Base-by-base conservation (phyloP, 2,888 invertebrate species). In the Geophilus truncorum region DNA sequence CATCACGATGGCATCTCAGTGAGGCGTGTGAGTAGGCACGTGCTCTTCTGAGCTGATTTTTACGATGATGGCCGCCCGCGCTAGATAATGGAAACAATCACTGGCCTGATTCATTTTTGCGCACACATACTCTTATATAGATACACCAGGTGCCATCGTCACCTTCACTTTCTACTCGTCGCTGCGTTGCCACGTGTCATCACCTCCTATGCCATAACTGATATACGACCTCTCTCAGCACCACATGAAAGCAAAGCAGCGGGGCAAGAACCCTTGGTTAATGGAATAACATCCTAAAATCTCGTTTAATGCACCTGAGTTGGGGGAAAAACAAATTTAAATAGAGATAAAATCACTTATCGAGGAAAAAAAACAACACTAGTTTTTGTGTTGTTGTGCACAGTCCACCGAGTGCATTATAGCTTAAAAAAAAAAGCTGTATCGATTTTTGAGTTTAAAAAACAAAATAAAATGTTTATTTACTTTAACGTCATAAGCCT, bases 1-100 rank as follows among this genome's bases (percentile, higher is more conserved):
- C 62, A 62, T 62, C 62, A 62, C 25, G 62, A 62, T 62, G 62
- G 62, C 62, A 62, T 62, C 62, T 62, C 62, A 25, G 62, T 62
- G 62, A 62, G 62, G 62, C 62, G 62, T 62, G 62, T 62, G 62
- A 62, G 62, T 62, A 62, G 62, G 62, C 62, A 62, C 62, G 62
- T 62, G 62, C 62, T 62, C 62, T 62, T 62, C 62, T 25, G 62
- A 25, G 62, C 62, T 62, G 62, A 62, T 62, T 62, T 62, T 62
- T 62, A 62, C 62, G 62, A 62, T 62, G 62, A 62, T 62, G 62
- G 62, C 25, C 23, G 62, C 62, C 23, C 62, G 28, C 25, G 62
- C 62, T 62, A 25, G 62, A 25, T 62, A 62, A 62, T 62, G 62
- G 62, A 62, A 62, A 62, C 25, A 62, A 62, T 62, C 62, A 62